phyloP scores from a whole-genome alignment of 2,113 vertebrate genomes.

The Dicerorhinus sumatrensis region DNA sequence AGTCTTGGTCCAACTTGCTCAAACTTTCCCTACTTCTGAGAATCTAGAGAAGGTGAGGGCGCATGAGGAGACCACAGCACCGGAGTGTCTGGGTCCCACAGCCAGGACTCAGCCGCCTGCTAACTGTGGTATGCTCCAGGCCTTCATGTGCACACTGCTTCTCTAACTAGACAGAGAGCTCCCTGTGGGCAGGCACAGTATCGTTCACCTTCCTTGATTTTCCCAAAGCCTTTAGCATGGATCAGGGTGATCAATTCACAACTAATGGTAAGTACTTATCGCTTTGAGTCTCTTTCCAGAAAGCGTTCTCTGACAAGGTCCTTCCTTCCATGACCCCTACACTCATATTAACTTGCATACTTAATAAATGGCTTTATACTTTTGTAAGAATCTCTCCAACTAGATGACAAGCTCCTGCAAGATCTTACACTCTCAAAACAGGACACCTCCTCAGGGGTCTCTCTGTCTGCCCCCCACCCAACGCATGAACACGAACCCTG shows the following conservation, averaged over 20 bases:
- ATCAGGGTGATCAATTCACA: not conserved
- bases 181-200: not conserved
- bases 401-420: not conserved
- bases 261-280: not conserved
- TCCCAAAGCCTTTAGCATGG: not conserved
- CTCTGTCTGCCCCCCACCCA: accelerated
- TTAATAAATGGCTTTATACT: not conserved
- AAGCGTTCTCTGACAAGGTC: not conserved
- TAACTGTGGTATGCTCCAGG: not conserved
- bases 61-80: too few relatives aligned
- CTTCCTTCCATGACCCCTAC: not conserved
- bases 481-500: not conserved
- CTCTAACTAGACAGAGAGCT: not conserved
- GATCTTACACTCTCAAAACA: not conserved
- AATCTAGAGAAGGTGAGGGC: not conserved
- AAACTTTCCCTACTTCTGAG: not conserved
- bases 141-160: accelerated
- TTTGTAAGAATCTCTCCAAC: not conserved
- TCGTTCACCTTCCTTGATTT: not conserved
- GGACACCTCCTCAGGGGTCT: not conserved
- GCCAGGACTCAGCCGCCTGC: not conserved
- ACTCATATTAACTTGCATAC: not conserved
- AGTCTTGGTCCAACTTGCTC: not conserved
- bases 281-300: not conserved
- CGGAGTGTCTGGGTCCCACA: too few relatives aligned